Base-by-base conservation (phyloP, 2,797 vertebrate species). In the Pogonophryne albipinna region DNA sequence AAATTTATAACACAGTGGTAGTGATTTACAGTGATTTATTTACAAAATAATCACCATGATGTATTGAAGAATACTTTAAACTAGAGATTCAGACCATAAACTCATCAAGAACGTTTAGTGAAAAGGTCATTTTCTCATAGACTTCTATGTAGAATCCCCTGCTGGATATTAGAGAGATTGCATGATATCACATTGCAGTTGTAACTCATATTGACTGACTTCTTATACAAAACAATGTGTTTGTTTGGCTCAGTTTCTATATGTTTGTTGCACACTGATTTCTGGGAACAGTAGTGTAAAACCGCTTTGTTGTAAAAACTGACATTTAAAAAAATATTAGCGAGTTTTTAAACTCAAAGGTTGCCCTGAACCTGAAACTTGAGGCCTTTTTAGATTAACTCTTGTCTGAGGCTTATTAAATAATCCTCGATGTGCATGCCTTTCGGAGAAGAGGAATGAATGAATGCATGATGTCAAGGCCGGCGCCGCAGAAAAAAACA, bases 381-480 rank as follows among this genome's bases (percentile, higher is more conserved):
- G 23, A 34, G 45, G 64, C 11, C 75, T 71, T 70, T 38, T 38
- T 14, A 59, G 44, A 63, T 44, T 1, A 65, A 20, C 44, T 63
- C 53, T 70, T 10, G 9, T 74, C 44, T 80, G 53, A 49, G 20
- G 46, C 7, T 6, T n/a, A 27, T 63, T 50, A 10, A 79, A 53
- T 55, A 46, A n/a, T 55, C 41, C 44, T 65, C 14, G 10, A 1
- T 52, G 68, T 51, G n/a, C 53, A 5, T 53, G 49, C 16, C 27
- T 65, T 70, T 69, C 79, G 6, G 57, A 70, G 19, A 76, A 70
- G 38, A 71, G 46, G 57, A 81, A 15, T 56, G 8, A 86, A 63
- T 31, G 27, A 86, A 63, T 31, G 27, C 46, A 49, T 31, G 1
- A 68, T 46, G 70, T 76, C 74, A 74, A 84, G 71, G 76, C 38